Conservation (phyloP, 2,113 vertebrate genomes). For the Beaufortia kweichowensis region DNA sequence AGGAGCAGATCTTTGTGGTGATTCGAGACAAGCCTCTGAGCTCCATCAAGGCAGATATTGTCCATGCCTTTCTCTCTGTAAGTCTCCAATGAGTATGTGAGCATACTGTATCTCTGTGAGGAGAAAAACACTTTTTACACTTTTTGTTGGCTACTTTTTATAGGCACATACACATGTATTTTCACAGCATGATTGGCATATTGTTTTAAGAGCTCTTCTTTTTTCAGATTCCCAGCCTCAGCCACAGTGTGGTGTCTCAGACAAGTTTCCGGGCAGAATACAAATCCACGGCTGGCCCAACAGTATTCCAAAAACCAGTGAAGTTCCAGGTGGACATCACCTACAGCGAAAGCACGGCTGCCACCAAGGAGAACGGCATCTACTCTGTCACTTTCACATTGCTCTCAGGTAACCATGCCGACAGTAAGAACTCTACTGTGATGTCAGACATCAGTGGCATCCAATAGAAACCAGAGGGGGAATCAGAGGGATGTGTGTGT, state of each 20-base stretch:
- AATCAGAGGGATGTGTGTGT: background rate
- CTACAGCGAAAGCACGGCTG: slow-evolving; percentile 86
- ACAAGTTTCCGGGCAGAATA: slow-evolving; percentile 95
- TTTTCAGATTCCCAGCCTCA: slow-evolving; percentile 91
- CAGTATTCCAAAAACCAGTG: slow-evolving; percentile 96
- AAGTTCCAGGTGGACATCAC: slow-evolving; percentile 98
- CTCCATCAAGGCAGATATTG: slow-evolving; percentile 98
- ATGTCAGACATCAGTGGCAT: background rate
- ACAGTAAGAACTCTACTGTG: background rate
- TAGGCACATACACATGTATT: no score
- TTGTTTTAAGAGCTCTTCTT: background rate
- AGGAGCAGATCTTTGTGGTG: slow-evolving; percentile 97
- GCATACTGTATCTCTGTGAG: background rate
- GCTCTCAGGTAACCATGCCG: slow-evolving; percentile 82
- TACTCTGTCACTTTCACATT: slow-evolving; percentile 97
- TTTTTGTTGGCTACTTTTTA: no score
- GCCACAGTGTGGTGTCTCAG: slow-evolving; percentile 96
- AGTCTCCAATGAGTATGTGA: slow-evolving; percentile 58
- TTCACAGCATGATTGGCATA: background rate
- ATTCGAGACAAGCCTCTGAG: slow-evolving; percentile 96
- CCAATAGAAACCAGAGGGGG: background rate
- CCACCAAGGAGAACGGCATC: slow-evolving; percentile 91
- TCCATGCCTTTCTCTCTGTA: slow-evolving; percentile 97
- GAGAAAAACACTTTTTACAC: no score
- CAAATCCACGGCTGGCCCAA: slow-evolving; percentile 88